Evolutionary conservation across 2,888 invertebrate species (phyloP), one percentile per base, ranked within the genome.

Genomic region (Troides oblongomaculatus): DNA sequence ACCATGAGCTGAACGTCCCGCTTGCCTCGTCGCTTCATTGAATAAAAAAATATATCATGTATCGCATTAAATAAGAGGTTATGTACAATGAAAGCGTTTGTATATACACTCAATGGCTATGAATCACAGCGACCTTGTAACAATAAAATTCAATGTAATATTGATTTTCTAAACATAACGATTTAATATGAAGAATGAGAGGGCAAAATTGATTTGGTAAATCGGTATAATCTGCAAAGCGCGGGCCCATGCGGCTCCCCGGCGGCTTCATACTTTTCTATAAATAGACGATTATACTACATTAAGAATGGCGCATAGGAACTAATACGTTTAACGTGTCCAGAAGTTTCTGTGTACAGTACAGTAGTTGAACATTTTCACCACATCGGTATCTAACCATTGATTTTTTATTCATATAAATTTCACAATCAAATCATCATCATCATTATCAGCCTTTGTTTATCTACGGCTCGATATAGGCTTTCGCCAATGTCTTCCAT

Each of bases 181-280:
- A 39, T 53, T 39, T 59, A 63, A 64, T 63, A 39, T 53, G 39
- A 36, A 21, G 43, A 64, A 53, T 50, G 65, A 65, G 65, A 58
- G 46, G 65, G 69, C 53, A 23, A 64, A 39, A 66, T 53, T 71
- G 67, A 69, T 73, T 69, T 66, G 57, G 57, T 65, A 57, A 65
- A 69, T 65, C 46, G 61, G 23, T 68, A 36, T 62, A 69, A 69
- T 69, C 65, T 65, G 69, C 63, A 79, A 79, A 82, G 84, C 82
- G 82, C 82, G 82, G 78, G 75, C 81, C 81, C 84, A 84, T 85
- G 84, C 82, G 83, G 84, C 82, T 82, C 80, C 82, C 81, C 85
- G 81, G 82, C 84, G 84, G 85, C 86, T 84, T 85, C 83, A 86
- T 88, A 86, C 78, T 83, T 81, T 79, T 82, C 88, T 89, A 90